Conservation (phyloP, 2,113 vertebrate species). For the Xenopus tropicalis region UCB_Xtro_10.0 CM004443.2:65508501-65509000, state of each 20-base stretch:
- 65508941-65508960: conserved; percentile 54
- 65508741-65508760: conserved; percentile 74
- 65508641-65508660: conserved; percentile 55
- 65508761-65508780: conserved; percentile 69
- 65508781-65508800: conserved; percentile 73
- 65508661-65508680: conserved; percentile 63
- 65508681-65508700: conserved; percentile 77
- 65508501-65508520: too few relatives aligned
- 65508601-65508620: conserved; percentile 55
- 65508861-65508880: conserved; percentile 81
- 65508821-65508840: conserved; percentile 89
- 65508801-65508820: conserved; percentile 86
- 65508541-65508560: conserved; percentile 16
- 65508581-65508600: conserved; percentile 50
- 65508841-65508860: conserved; percentile 79
- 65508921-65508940: conserved; percentile 62
- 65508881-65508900: conserved; percentile 71
- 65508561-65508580: conserved; percentile 12
- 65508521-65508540: conserved; percentile 5
- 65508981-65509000: conserved; percentile 64
- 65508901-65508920: conserved; percentile 74
- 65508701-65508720: conserved; percentile 76
- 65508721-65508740: conserved; percentile 81
- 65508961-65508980: conserved; percentile 69
- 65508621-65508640: conserved; percentile 61